These are phyloP conservation scores for Galeopsomyia nigrocyanea DNA, from an alignment of 2,888 invertebrate genomes.

Conservation along the genomic window DNA sequence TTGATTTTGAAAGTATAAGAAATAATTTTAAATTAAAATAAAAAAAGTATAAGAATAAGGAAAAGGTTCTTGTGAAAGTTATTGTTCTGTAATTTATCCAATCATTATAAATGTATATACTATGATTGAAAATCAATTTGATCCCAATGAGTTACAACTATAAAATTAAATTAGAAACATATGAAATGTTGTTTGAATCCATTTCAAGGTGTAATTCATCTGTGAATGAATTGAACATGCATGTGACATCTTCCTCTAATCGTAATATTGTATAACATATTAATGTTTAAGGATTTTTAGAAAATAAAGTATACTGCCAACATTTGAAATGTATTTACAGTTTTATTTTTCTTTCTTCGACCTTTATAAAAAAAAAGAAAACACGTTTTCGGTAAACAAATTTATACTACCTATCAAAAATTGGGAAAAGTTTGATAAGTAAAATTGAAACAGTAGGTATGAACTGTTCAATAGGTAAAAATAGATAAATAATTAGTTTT, in stretches of 20 bases:
- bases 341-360: conserved; percentile 22
- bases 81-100: conserved; percentile 40
- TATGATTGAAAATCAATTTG: conserved; percentile 38
- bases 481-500: too few relatives aligned
- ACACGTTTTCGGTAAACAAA: conserved; percentile 27
- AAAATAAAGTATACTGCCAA: conserved; percentile 47
- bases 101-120: conserved; percentile 41
- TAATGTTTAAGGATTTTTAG: conserved; percentile 43
- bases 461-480: too few relatives aligned
- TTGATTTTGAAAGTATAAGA: conserved; percentile 42
- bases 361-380: conserved; percentile 35
- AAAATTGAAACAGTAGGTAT: too few relatives aligned
- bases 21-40: conserved; percentile 32
- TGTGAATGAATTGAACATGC: conserved; percentile 28
- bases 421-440: too few relatives aligned
- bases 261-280: conserved; percentile 41
- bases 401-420: too few relatives aligned
- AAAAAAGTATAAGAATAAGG: conserved; percentile 5
- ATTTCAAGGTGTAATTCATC: conserved; percentile 32
- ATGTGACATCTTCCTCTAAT: conserved; percentile 39
- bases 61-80: conserved; percentile 19
- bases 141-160: conserved; percentile 21
- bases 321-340: conserved; percentile 45
- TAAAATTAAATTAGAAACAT: conserved; percentile 10
- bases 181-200: conserved; percentile 35